phyloP scores from a whole-genome alignment of 2,888 invertebrate genomes.

The Drosophila stalkeri region DNA sequence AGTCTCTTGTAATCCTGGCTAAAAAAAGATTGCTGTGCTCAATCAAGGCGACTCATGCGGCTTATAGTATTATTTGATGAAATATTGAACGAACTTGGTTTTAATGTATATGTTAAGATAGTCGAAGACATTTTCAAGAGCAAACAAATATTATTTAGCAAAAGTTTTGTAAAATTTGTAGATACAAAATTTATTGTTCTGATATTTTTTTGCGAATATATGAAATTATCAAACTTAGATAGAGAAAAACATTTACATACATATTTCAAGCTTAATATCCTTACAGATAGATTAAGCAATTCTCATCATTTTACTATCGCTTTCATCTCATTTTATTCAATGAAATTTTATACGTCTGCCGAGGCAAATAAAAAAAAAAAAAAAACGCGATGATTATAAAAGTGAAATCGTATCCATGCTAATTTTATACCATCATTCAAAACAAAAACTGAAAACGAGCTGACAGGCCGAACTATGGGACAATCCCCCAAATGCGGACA shows the following conservation, averaged over 20 bases:
- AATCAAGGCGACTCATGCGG: background rate
- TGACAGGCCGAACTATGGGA: slow-evolving; percentile 57
- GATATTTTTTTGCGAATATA: too few species aligned
- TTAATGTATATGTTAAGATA: background rate
- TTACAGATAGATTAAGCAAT: background rate
- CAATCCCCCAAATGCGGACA: slow-evolving; percentile 34
- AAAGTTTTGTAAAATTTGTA: background rate
- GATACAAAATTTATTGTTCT: background rate
- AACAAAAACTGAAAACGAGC: slow-evolving; percentile 56
- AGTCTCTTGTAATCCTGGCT: background rate
- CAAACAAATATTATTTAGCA: too few species aligned
- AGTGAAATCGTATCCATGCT: slow-evolving; percentile 83
- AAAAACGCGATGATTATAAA: slow-evolving; percentile 51
- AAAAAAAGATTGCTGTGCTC: background rate
- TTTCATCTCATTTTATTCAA: background rate
- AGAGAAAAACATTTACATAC: background rate
- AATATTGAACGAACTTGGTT: background rate
- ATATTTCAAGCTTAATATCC: background rate
- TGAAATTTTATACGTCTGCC: slow-evolving; percentile 41
- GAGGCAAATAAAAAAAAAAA: slow-evolving; percentile 11
- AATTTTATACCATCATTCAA: slow-evolving; percentile 77
- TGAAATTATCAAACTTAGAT: background rate
- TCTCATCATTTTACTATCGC: slow-evolving; percentile 1
- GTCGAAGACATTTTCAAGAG: too few species aligned
- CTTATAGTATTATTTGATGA: background rate